Base-by-base conservation (phyloP, 1,140 invertebrate species). In the Archegozetes longisetosus region DNA sequence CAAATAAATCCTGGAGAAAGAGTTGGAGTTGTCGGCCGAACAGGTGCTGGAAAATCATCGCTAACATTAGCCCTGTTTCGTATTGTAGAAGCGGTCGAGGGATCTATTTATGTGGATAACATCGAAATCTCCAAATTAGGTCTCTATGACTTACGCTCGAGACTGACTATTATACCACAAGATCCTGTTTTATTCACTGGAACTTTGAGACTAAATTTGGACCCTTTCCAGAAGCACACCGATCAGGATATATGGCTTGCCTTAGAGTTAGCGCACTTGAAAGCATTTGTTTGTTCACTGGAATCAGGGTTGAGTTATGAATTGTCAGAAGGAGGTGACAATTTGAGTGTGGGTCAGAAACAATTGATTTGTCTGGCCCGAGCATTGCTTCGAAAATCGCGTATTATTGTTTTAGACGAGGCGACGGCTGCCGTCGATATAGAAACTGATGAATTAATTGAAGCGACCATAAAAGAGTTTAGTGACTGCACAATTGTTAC, bases 111-210 rank as follows among this genome's bases (percentile, higher is more conserved):
- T 3, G 80, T 94, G 61, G 90, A 94, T 71, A 81, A 82, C 55
- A 82, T 93, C 3, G 82, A 92, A 69, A 79, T 95, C 32, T 73
- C 79, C 23, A 75, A 76, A 20, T 67, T 91, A n/a, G 76, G 79
- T 53, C 70, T 89, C 6, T 73, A 75, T 56, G 77, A 80, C 55
- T 73, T 91, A 24, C 81, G 86, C 79, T 85, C 85, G 3, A 78
- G 83, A n/a, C 73, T 98, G 57, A 85, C 86, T 22, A 83, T 94
- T 64, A 93, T 97, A 66, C 88, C 92, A 0, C 93, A 98, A 75
- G 85, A 91, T 69, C 88, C 92, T 3, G 91, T 96, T 70, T 74
- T 97, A 47, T 97, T 95, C 72, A 77, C 76, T 69, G 91, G 90
- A 2, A 84, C 81, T 1, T 74, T 97, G 17, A 75, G 86, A 57